Evolutionary conservation across 1,140 invertebrate genomes (phyloP), one percentile per base, ranked within the genome.

Genomic region (Ceratitis capitata): DNA sequence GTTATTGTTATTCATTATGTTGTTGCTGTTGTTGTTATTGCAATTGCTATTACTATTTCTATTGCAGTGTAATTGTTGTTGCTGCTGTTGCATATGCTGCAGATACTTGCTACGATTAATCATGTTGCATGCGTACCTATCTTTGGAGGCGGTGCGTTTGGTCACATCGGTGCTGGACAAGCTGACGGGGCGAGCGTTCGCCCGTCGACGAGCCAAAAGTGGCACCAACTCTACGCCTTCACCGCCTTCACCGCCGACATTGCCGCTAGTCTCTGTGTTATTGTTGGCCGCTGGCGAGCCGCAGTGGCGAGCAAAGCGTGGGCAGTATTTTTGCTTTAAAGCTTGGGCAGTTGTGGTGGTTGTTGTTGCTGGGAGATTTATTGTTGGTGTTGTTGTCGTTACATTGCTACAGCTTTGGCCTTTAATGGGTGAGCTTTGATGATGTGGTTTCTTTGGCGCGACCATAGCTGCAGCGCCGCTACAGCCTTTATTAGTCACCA

Each of bases 171-270:
- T 94, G 32, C 92, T 93, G 84, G 93, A 92, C 23, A 94, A 88
- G 49, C 92, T 92, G 82, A 92, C 90, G 86, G 91, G 90, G 19
- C 88, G 88, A 88, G 89, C 86, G 87, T 87, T 86, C 86, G 89
- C 92, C 85, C 92, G 88, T 87, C 93, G 89, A 84, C 92, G 92
- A 12, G 94, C 94, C 85, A 95, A 89, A 49, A 95, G 88, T 12
- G 94, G 94, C 69, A 95, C 94, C 88, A 95, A 91, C 91, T 95
- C 94, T 64, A 95, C 93, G 51, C 94, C 94, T 10, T 93, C 94
- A 32, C 92, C 94, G 0, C 82, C 85, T 7, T 12, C 78, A 10
- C 85, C 53, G 61, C 51, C 83, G 5, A 86, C 84, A 16, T n/a
- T 51, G 1, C n/a, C 56, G 32, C 83, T 86, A 35, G 53, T 85